Evolutionary conservation across 2,113 vertebrate species (phyloP), one percentile per base, ranked within the genome.

Genomic region (Notarius quadriscutis): DNA sequence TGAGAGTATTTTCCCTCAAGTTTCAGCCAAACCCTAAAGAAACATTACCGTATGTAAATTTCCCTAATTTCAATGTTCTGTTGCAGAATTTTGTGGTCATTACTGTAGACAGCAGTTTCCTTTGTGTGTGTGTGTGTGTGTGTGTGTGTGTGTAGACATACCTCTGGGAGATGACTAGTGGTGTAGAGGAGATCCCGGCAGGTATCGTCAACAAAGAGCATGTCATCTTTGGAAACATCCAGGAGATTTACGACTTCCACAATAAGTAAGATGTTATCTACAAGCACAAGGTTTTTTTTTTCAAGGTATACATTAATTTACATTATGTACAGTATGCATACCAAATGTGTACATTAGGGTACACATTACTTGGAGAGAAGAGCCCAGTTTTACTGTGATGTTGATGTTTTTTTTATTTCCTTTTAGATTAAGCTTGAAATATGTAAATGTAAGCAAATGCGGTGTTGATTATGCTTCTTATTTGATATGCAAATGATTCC

Each of bases 161-260:
- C 94, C 96, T 98, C 91, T 98, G 97, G 96, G 98, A 98, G 94
- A 99, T 99, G 97, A 99, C 96, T 80, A 98, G 94, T 84, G 97
- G 97, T 8, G 97, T 97, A 63, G 98, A 99, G 88, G 98, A 99
- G 92, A 96, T 98, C 65, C 98, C 98, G 0, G 62, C 96, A 55
- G 98, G 96, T 90, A 99, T 99, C 81, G 93, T 97, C 84, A 98
- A 96, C 91, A 99, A 99, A 92, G 98, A 99, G 72, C 96, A 96
- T 67, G 93, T 99, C 91, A 96, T 99, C 90, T 99, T 99, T 88
- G 98, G 98, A 89, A 99, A 99, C 94, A 99, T 99, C 94, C 98
- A 99, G 93, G 97, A 99, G 86, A 98, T 99, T 87, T 99, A 97
- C 57, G 98, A 99, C 92, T 99, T 99, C 92, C 98, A 99, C 92